These are phyloP conservation scores for Typhlichthys subterraneus DNA, from an alignment of 2,797 vertebrate species.

Conservation along the genomic window DNA sequence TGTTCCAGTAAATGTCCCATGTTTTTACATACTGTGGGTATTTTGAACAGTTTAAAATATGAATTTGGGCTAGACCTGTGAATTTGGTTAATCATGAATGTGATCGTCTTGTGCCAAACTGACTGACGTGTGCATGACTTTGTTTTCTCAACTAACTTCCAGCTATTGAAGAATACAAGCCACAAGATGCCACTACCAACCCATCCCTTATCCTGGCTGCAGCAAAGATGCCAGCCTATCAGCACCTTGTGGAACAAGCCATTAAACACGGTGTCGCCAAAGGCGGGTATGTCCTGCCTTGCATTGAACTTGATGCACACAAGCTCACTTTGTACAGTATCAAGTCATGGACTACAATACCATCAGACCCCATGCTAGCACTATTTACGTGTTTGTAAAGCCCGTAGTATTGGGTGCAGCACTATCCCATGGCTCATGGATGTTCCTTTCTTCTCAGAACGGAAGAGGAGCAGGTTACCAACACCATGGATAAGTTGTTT, in stretches of 20 bases:
- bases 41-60: no score
- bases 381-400: no score
- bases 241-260: slow-evolving; percentile 88
- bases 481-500: slow-evolving; percentile 94
- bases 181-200: slow-evolving; percentile 97
- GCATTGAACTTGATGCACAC: not conserved
- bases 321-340: no score
- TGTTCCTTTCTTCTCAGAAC: slow-evolving; percentile 66
- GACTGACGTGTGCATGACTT: not conserved
- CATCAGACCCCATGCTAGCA: no score
- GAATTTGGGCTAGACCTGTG: no score
- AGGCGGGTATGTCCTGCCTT: slow-evolving; percentile 81
- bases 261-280: slow-evolving; percentile 86
- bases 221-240: slow-evolving; percentile 91
- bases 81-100: not conserved
- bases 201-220: slow-evolving; percentile 95
- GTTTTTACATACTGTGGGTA: no score
- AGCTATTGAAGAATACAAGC: slow-evolving; percentile 97
- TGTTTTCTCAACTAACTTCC: slow-evolving; percentile 1
- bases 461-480: slow-evolving; percentile 87
- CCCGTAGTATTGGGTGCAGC: no score
- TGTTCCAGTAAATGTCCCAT: no score
- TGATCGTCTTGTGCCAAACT: not conserved
- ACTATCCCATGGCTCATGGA: not conserved
- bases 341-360: no score